These are phyloP conservation scores for Rhodeus uyekii DNA, from an alignment of 2,797 vertebrate species.

Conservation along the genomic window DNA sequence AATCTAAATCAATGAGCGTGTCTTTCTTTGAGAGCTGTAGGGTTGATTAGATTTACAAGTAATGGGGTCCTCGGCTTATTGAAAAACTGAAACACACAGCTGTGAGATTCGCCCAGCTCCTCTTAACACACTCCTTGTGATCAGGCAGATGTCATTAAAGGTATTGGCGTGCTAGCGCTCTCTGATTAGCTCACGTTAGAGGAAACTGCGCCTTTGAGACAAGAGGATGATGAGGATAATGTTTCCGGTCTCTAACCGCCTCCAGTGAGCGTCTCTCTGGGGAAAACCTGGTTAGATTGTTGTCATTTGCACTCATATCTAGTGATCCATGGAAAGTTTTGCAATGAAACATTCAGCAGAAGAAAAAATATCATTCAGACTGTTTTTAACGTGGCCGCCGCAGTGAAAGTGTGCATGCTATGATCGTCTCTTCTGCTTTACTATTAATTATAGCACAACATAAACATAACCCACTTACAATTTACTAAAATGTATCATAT, in stretches of 20 bases:
- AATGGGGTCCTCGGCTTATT: conserved; percentile 10
- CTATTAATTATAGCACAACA: too few relatives aligned
- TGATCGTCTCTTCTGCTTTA: too few relatives aligned
- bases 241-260: conserved; percentile 25
- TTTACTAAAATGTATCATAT: too few relatives aligned
- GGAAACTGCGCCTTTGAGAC: conserved; percentile 35
- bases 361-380: too few relatives aligned
- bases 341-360: too few relatives aligned
- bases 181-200: conserved; percentile 70
- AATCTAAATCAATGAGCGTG: conserved; percentile 29
- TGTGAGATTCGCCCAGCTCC: neutral
- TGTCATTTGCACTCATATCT: too few relatives aligned
- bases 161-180: conserved; percentile 54
- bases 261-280: neutral
- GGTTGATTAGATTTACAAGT: conserved; percentile 46
- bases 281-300: too few relatives aligned
- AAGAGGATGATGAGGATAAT: conserved; percentile 18
- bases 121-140: conserved; percentile 32
- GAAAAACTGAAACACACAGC: neutral
- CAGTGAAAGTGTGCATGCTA: too few relatives aligned
- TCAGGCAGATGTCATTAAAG: conserved; percentile 42
- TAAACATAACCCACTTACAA: too few relatives aligned
- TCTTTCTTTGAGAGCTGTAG: conserved; percentile 24
- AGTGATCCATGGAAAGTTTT: too few relatives aligned
- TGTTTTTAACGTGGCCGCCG: too few relatives aligned